Evolutionary conservation across 37 sponge, comb jelly and placozoan genomes (phyloP).

Genomic region (Halichondria panicea): DNA sequence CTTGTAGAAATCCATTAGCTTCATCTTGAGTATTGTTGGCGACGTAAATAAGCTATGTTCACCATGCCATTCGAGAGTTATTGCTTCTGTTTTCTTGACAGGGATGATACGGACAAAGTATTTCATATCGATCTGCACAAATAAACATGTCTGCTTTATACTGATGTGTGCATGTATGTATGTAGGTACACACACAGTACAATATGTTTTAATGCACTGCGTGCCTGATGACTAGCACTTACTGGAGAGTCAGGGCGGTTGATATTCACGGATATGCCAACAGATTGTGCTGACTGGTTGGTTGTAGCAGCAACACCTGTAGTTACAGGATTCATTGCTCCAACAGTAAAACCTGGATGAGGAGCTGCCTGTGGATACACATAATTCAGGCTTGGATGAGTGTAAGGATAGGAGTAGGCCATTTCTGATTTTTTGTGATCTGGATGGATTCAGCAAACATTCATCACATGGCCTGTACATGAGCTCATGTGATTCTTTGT

Average conservation of each 20-base stretch:
- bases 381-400: neutral
- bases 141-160: neutral
- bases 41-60: neutral
- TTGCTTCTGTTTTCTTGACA: neutral
- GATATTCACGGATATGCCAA: neutral
- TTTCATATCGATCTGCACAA: neutral
- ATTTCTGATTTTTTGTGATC: too few relatives aligned
- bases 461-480: too few relatives aligned
- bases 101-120: neutral
- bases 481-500: too few relatives aligned
- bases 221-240: neutral
- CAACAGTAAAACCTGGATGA: neutral
- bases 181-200: neutral
- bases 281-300: constrained; percentile 2
- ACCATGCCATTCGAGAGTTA: neutral
- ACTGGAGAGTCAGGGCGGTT: neutral
- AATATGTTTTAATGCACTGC: neutral
- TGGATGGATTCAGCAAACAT: too few relatives aligned
- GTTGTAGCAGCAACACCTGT: neutral
- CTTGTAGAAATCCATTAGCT: neutral
- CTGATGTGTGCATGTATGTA: neutral
- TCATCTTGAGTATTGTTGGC: neutral
- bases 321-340: neutral
- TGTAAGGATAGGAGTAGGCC: neutral
- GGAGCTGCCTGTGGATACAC: neutral